Evolutionary conservation across 1,140 invertebrate species (phyloP).

Genomic region (Propsilocerus akamusi): DNA sequence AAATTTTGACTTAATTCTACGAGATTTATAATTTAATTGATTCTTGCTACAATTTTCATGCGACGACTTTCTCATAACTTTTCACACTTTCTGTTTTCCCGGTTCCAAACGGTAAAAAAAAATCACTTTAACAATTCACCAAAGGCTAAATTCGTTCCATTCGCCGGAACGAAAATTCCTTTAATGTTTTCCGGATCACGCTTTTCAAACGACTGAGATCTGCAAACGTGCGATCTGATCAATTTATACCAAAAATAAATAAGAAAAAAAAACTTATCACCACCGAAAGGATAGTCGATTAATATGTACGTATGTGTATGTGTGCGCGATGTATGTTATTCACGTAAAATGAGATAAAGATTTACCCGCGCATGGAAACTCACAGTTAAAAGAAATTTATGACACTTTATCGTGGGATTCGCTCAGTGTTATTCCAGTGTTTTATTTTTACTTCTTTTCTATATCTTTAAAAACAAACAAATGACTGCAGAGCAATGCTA

Average conservation of each 20-base stretch:
- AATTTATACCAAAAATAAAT: neutral
- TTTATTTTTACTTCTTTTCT: no score
- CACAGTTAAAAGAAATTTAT: no score
- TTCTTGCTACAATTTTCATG: neutral
- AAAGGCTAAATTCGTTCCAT: neutral
- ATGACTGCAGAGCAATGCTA: no score
- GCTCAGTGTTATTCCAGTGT: no score
- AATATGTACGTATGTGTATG: no score
- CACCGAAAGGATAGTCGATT: no score
- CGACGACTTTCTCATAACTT: neutral
- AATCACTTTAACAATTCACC: neutral
- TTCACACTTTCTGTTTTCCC: neutral
- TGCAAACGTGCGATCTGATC: neutral
- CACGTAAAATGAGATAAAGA: no score
- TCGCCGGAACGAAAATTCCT: neutral
- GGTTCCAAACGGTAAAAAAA: neutral
- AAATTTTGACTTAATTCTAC: neutral
- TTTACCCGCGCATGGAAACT: no score
- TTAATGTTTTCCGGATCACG: neutral
- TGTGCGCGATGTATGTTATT: no score
- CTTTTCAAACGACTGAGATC: neutral
- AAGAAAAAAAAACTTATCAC: no score
- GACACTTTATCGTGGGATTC: no score
- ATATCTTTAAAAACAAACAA: no score
- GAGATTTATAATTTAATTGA: slow-evolving; percentile 1